Percentiles rank a stretch among this genome's conserved stretches.
Conservation (phyloP, 2,888 invertebrate species). For the Agrochola circellaris region DNA sequence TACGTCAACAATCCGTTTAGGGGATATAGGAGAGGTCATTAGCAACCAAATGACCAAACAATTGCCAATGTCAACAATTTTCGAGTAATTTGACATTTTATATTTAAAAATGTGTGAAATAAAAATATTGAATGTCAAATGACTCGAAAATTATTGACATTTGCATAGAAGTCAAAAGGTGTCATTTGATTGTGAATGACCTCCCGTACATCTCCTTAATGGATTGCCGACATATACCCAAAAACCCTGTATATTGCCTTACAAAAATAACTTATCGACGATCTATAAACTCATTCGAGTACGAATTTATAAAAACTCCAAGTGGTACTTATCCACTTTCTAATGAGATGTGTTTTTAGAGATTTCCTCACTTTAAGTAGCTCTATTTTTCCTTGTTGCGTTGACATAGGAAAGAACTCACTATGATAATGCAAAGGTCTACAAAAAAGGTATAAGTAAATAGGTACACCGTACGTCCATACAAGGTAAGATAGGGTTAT, state of each 20-base stretch:
- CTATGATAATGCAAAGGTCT: background rate
- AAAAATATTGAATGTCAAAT: too few species aligned
- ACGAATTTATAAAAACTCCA: background rate
- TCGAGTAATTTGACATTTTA: too few species aligned
- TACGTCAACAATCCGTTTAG: too few species aligned
- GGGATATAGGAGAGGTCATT: too few species aligned
- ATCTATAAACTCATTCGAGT: background rate
- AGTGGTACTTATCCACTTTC: background rate
- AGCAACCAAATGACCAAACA: too few species aligned
- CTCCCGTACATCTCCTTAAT: too few species aligned
- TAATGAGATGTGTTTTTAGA: background rate
- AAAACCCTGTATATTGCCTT: background rate
- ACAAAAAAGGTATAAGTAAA: conserved; percentile 5
- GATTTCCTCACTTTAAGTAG: background rate
- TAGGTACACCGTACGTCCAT: background rate
- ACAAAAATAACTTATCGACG: background rate
- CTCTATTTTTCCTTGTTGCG: background rate
- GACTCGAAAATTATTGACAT: too few species aligned
- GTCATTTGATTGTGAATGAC: too few species aligned
- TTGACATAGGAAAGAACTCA: conserved; percentile 2
- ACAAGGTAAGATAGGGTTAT: background rate
- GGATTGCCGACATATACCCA: too few species aligned
- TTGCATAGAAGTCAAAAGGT: too few species aligned
- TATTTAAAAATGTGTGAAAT: too few species aligned
- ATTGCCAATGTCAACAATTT: too few species aligned